Base-by-base conservation (phyloP, 2,888 invertebrate genomes). In the Bursaphelenchus okinawaensis region DNA sequence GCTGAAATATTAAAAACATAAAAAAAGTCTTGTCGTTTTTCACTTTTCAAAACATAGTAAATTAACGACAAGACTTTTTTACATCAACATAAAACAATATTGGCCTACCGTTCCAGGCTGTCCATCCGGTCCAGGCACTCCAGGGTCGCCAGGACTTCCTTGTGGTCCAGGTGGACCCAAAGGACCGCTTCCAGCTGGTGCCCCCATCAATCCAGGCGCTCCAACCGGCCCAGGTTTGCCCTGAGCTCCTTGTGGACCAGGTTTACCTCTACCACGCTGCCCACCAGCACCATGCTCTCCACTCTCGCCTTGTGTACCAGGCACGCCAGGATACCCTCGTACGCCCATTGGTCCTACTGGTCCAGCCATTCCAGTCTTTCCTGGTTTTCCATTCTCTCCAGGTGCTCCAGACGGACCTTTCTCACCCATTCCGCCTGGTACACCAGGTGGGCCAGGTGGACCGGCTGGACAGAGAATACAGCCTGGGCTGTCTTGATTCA, bases 261-360 rank as follows among this genome's bases (percentile, higher is more conserved):
- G 75, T 29, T 81, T 82, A 0, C 81, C 80, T 54, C 81, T 64
- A 65, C 82, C 82, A 16, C 75, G 77, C 51, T 82, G 79, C 67
- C 82, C 82, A n/a, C 78, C 68, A 27, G 77, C 70, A 56, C 82
- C 82, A 54, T 80, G 79, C 29, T 80, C 70, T 54, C 80, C 80
- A 1, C 60, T 52, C 24, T 78, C 76, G 51, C 81, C 81, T 8
- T 72, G 65, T 28, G 70, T 70, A 62, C 81, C 81, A 7, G 77
- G 77, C 29, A 74, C 75, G 55, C 81, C 81, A n/a, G 80, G 77
- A n/a, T 80, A 77, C 69, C 80, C 79, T 63, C 74, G 72, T n/a
- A 66, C 64, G 23, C 73, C 73, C 56, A 75, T 76, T 20, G 79
- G 72, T 59, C 80, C 81, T 59, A 81, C 80, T 64, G 78, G 80